Evolutionary conservation across 2,113 vertebrate species (phyloP).

Genomic region (Xyliphius kryptos): DNA sequence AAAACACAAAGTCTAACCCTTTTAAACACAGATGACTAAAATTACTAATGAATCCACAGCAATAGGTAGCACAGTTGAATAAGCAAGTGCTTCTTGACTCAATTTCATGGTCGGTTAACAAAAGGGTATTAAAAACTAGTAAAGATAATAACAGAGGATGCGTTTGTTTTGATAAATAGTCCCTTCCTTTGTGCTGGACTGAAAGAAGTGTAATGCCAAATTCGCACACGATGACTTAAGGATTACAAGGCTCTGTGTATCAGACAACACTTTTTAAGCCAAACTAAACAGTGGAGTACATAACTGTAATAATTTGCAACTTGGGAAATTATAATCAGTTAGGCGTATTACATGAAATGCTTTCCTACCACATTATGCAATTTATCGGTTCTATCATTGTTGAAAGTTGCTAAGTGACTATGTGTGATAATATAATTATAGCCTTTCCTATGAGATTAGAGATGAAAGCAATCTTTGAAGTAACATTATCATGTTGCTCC

Average conservation of each 20-base stretch:
- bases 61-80: no score
- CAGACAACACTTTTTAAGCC: slow-evolving; percentile 27
- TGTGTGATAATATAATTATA: slow-evolving; percentile 1
- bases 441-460: neutral
- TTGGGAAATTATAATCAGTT: slow-evolving; percentile 19
- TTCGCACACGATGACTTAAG: slow-evolving; percentile 63
- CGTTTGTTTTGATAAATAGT: slow-evolving; percentile 52
- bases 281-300: slow-evolving; percentile 6
- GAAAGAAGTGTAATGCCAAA: slow-evolving; percentile 47
- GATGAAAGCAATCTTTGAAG: neutral
- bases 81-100: no score
- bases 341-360: slow-evolving; percentile 9
- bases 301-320: slow-evolving; percentile 6
- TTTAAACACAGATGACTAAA: no score
- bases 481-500: neutral
- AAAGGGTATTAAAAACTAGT: slow-evolving; percentile 31
- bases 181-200: slow-evolving; percentile 44
- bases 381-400: slow-evolving; percentile 14
- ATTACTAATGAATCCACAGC: no score
- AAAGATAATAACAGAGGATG: slow-evolving; percentile 37
- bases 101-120: neutral
- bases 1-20: no score
- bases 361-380: slow-evolving; percentile 12
- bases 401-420: slow-evolving; percentile 8
- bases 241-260: no score